These are phyloP conservation scores for Macrophya alboannulata DNA, from an alignment of 2,888 invertebrate species.

Conservation along the genomic window DNA sequence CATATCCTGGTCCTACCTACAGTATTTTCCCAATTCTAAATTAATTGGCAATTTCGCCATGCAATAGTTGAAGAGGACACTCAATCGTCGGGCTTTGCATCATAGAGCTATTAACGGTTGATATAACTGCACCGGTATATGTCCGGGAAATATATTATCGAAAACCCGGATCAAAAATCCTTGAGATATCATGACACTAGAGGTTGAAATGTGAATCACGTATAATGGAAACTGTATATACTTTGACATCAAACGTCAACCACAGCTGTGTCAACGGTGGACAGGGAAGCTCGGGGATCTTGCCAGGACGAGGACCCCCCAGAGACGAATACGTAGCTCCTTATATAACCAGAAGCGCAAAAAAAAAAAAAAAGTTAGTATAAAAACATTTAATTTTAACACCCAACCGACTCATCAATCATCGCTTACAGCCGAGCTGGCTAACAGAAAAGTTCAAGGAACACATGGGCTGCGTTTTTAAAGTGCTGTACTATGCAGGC, in stretches of 20 bases:
- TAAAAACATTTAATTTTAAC: slow-evolving; percentile 55
- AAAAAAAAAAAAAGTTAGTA: not conserved
- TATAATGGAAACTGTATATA: slow-evolving; percentile 35
- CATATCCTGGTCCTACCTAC: not conserved
- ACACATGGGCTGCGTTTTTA: not conserved
- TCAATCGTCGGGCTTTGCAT: slow-evolving; percentile 36
- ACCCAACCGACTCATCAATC: slow-evolving; percentile 48
- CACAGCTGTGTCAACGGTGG: slow-evolving; percentile 38
- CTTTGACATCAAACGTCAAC: slow-evolving; percentile 35
- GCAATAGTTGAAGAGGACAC: slow-evolving; percentile 13
- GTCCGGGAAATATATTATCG: not conserved
- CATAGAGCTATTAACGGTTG: not conserved
- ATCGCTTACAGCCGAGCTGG: slow-evolving; percentile 25
- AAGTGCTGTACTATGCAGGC: not conserved
- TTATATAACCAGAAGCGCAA: slow-evolving; percentile 31
- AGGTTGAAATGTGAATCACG: slow-evolving; percentile 38
- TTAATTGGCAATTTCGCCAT: slow-evolving; percentile 46
- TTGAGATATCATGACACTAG: not conserved
- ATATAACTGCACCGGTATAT: not conserved
- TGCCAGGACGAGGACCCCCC: slow-evolving; percentile 9
- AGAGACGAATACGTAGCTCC: slow-evolving; percentile 13
- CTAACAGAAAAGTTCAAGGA: not conserved
- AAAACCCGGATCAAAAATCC: not conserved
- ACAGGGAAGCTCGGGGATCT: slow-evolving; percentile 1
- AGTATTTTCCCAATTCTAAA: slow-evolving; percentile 38